Evolutionary conservation across 2,797 vertebrate species (phyloP), one percentile per base, ranked within the genome.

Genomic region (Serranus cabrilla): DNA sequence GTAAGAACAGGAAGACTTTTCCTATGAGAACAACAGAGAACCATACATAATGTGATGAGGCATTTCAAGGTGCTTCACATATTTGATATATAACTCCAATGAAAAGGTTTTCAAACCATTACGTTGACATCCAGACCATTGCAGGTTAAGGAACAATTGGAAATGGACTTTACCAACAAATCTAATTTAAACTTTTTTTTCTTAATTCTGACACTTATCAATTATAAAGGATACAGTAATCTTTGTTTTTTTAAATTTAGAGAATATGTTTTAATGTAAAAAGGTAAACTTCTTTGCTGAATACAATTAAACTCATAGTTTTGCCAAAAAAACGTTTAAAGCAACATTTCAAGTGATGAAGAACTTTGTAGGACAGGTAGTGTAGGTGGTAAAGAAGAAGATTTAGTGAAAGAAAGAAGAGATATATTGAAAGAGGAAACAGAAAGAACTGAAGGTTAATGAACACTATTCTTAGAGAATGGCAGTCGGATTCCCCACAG

Each of bases 381-480:
- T 31, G 47, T 5, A 31, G 47, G 25, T 47, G 12, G 60, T 47
- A 52, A 47, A 16, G 25, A 11, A 13, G n/a, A 2, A 7, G 64
- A 55, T 18, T 40, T 0, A 21, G 4, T 21, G 13, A 18, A 34
- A 50, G 27, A 39, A 51, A 3, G 50, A 13, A 27, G 6, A 18
- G 8, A 43, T 16, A 4, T 61, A 34, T 54, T 14, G 50, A 23
- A 34, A 39, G 20, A 61, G 11, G 37, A 69, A 77, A 63, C 23
- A 0, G 46, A 47, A 16, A 71, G 43, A 42, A 51, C 46, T 59
- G 21, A 57, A 75, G 68, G 80, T 84, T 80, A 75, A 76, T 82
- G 74, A 71, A 49, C 43, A 37, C 77, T 80, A 84, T 78, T 84
- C 60, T 78, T 57, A 45, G 79, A 80, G 34, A 63, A 14, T 7